Evolutionary conservation across 92 coral and sea anemone genomes (phyloP).

Genomic region (Desmophyllum pertusum): DNA sequence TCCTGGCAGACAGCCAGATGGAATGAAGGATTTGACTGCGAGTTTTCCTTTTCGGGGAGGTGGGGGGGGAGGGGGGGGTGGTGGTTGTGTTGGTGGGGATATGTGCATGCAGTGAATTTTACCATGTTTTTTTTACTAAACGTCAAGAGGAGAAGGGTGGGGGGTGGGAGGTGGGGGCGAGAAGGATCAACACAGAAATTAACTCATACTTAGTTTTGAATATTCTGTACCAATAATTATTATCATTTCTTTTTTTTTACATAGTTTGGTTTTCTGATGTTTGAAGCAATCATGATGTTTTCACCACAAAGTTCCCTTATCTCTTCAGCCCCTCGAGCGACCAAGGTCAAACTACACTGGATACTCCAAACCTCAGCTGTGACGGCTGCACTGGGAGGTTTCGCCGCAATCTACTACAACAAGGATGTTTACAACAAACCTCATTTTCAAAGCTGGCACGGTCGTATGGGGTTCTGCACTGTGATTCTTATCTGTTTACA

Average conservation of each 20-base stretch:
- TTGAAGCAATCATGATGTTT: constrained; percentile 93
- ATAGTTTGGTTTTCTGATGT: constrained; percentile 90
- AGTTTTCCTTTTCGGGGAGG: too few relatives aligned
- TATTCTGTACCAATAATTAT: neutral
- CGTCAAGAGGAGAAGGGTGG: neutral
- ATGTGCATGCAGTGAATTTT: too few relatives aligned
- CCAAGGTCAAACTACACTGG: constrained; percentile 88
- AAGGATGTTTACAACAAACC: constrained; percentile 69
- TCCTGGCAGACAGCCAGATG: neutral
- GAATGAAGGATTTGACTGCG: neutral
- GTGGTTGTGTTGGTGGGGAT: too few relatives aligned
- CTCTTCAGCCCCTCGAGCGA: constrained; percentile 71
- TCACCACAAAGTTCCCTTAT: constrained; percentile 92
- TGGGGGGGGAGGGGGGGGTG: too few relatives aligned
- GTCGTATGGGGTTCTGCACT: constrained; percentile 76
- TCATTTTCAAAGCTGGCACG: constrained; percentile 91
- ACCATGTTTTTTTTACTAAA: too few relatives aligned
- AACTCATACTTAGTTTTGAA: neutral
- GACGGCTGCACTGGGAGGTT: constrained; percentile 71
- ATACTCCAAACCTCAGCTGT: constrained; percentile 75
- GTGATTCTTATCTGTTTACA: constrained; percentile 76
- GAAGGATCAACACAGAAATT: too few relatives aligned
- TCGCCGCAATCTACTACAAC: constrained; percentile 79
- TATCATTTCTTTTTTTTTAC: neutral
- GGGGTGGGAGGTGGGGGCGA: neutral